Evolutionary conservation across 2,113 vertebrate species (phyloP).

Genomic region (Ailurus styani): DNA sequence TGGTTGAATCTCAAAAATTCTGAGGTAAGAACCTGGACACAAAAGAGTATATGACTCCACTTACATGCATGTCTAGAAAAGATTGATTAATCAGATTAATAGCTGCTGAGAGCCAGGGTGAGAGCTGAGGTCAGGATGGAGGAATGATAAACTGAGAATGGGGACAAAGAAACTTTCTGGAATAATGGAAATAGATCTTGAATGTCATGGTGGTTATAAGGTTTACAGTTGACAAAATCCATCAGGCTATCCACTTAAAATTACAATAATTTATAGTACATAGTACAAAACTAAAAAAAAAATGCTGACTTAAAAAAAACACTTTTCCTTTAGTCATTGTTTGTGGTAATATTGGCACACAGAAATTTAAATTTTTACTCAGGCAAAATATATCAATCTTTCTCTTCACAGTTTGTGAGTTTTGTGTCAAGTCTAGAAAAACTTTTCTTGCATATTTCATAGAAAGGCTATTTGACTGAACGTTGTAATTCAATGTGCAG

Average conservation of each 20-base stretch:
- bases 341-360: constrained; percentile 42
- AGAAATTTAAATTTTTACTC: constrained; percentile 15
- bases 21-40: not conserved
- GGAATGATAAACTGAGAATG: not conserved
- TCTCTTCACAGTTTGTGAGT: constrained; percentile 46
- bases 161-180: not conserved
- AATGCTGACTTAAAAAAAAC: not conserved
- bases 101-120: not conserved
- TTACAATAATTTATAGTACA: not conserved
- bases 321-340: constrained; percentile 23
- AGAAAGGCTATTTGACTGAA: not conserved
- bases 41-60: not conserved
- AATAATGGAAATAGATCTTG: not conserved
- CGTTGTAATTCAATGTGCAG: not conserved
- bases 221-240: not conserved
- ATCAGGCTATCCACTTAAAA: not conserved
- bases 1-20: not conserved
- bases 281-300: not conserved
- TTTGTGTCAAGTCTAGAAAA: constrained; percentile 38
- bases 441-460: not conserved
- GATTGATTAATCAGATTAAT: not conserved
- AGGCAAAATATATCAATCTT: constrained; percentile 62
- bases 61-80: not conserved
- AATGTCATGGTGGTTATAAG: not conserved
- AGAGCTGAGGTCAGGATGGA: not conserved